Conservation (phyloP, 2,797 vertebrate species). For the Muraenolepis orangiensis region DNA sequence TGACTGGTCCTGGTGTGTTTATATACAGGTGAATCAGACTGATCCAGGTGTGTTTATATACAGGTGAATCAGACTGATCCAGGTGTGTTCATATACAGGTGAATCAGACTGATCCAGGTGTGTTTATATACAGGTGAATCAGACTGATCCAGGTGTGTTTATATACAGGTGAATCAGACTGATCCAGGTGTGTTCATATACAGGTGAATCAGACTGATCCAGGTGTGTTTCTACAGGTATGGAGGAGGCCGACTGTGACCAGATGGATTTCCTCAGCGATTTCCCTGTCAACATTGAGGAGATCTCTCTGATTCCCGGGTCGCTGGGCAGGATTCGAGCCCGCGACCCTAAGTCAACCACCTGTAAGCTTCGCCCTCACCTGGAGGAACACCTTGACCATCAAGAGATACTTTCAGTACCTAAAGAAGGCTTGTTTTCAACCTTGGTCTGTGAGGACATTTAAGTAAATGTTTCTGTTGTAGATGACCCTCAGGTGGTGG, state of each 20-base stretch:
- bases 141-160: no score
- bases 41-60: no score
- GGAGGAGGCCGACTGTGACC: constrained; percentile 93
- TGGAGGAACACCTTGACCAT: no score
- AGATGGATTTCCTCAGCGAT: constrained; percentile 88
- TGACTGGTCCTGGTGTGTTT: not conserved
- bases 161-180: not conserved
- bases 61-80: not conserved
- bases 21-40: no score
- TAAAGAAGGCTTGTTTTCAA: no score
- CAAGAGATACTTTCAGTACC: no score
- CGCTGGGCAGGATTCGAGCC: constrained; percentile 87
- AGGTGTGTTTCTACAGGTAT: constrained; percentile 58
- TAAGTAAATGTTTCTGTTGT: constrained; percentile 39
- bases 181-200: not conserved
- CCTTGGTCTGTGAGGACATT: not conserved
- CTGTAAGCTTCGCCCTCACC: constrained; percentile 72
- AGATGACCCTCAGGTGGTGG: constrained; percentile 90
- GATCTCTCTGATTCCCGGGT: constrained; percentile 85
- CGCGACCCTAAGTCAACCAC: constrained; percentile 78
- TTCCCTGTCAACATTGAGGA: constrained; percentile 90
- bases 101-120: not conserved
- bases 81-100: not conserved
- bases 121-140: not conserved
- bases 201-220: not conserved